Percentiles rank a stretch among this genome's conserved stretches.
Evolutionary conservation across 2,113 vertebrate species (phyloP).

Genomic region (Phyllopteryx taeniolatus): DNA sequence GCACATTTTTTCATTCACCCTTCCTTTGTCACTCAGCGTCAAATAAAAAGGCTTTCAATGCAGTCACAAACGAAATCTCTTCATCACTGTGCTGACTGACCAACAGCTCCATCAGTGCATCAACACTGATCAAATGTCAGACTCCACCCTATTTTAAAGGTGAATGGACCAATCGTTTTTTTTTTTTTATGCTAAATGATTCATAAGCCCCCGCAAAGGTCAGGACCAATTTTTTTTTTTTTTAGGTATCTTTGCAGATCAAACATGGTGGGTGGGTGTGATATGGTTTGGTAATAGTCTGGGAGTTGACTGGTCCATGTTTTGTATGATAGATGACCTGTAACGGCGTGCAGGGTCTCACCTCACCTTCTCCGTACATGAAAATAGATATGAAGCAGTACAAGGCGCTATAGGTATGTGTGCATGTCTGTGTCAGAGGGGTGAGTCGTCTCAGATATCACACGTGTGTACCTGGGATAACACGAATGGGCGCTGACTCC

Average conservation of each 20-base stretch:
- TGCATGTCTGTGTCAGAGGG: slow-evolving; percentile 8
- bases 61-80: neutral
- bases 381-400: slow-evolving; percentile 36
- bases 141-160: slow-evolving; percentile 41
- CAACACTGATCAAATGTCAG: slow-evolving; percentile 51
- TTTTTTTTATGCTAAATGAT: slow-evolving; percentile 35
- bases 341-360: slow-evolving; percentile 33
- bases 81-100: neutral
- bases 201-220: slow-evolving; percentile 55
- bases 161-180: slow-evolving; percentile 39
- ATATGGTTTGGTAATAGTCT: slow-evolving; percentile 41
- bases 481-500: slow-evolving; percentile 41
- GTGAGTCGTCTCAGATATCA: neutral
- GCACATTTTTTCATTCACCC: neutral
- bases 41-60: neutral
- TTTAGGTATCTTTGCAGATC: slow-evolving; percentile 34
- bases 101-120: neutral
- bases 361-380: slow-evolving; percentile 39
- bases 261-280: slow-evolving; percentile 16
- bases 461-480: slow-evolving; percentile 21
- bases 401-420: slow-evolving; percentile 12
- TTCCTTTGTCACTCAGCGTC: neutral
- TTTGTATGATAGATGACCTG: slow-evolving; percentile 48
- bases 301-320: slow-evolving; percentile 25
- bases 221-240: slow-evolving; percentile 46